Evolutionary conservation across 2,113 vertebrate genomes (phyloP).

Genomic region (Barnardius zonarius): DNA sequence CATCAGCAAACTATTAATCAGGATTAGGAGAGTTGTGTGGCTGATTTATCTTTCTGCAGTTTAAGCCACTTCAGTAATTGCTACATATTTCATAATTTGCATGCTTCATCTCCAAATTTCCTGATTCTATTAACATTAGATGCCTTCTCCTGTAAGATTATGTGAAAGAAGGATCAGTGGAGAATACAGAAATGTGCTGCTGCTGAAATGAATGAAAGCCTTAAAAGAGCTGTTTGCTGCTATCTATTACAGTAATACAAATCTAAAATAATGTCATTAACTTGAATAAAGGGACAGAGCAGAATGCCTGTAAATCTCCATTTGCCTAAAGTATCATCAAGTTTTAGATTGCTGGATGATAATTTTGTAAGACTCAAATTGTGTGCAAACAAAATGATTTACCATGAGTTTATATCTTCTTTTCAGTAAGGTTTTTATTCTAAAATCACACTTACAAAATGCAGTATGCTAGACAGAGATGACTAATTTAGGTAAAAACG

Average conservation of each 20-base stretch:
- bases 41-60: slow-evolving; percentile 6
- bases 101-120: neutral
- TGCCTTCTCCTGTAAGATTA: neutral
- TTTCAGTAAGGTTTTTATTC: neutral
- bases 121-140: neutral
- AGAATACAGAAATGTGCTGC: neutral
- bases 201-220: neutral
- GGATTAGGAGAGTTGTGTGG: neutral
- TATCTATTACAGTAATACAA: neutral
- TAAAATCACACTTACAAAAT: neutral
- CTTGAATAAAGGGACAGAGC: neutral
- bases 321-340: neutral
- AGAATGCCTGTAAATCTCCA: neutral
- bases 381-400: neutral
- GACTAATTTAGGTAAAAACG: neutral
- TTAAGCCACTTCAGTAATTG: neutral
- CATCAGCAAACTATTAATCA: neutral
- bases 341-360: neutral
- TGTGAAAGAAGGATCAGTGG: neutral
- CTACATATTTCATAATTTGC: neutral
- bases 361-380: neutral
- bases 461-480: accelerated
- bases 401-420: neutral
- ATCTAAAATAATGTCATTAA: neutral
- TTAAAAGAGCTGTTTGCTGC: neutral